Conservation (phyloP, 2,113 vertebrate species). For the Panthera uncia region DNA sequence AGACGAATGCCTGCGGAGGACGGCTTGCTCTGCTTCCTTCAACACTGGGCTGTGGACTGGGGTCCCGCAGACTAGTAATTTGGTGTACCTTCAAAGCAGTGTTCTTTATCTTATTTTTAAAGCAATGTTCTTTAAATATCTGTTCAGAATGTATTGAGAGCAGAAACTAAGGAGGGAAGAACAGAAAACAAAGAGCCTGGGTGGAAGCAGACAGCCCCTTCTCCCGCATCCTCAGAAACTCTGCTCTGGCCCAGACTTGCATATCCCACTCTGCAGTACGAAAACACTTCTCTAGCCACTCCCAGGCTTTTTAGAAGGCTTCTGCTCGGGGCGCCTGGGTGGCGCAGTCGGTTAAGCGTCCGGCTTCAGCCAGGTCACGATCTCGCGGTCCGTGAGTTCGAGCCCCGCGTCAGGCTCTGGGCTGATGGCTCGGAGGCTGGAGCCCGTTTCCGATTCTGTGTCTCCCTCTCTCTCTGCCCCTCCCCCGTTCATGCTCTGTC, state of each 20-base stretch:
- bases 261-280: not conserved
- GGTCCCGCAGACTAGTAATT: not conserved
- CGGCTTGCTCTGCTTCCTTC: not conserved
- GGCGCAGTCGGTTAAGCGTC: too few species aligned
- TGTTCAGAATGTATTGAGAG: not conserved
- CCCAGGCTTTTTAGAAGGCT: not conserved
- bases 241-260: not conserved
- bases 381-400: too few species aligned
- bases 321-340: too few species aligned
- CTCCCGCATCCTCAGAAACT: not conserved
- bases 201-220: not conserved
- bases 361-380: too few species aligned
- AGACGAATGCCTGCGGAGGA: not conserved
- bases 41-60: not conserved
- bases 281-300: not conserved
- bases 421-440: too few species aligned
- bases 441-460: too few species aligned
- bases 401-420: too few species aligned
- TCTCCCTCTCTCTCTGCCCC: too few species aligned
- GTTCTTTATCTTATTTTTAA: not conserved
- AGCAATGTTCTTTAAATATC: not conserved
- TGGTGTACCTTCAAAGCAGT: not conserved
- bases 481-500: too few species aligned
- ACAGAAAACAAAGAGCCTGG: not conserved
- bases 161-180: not conserved